Conservation (phyloP, 2,888 invertebrate species). For the Chrysopilus asiliformis region DNA sequence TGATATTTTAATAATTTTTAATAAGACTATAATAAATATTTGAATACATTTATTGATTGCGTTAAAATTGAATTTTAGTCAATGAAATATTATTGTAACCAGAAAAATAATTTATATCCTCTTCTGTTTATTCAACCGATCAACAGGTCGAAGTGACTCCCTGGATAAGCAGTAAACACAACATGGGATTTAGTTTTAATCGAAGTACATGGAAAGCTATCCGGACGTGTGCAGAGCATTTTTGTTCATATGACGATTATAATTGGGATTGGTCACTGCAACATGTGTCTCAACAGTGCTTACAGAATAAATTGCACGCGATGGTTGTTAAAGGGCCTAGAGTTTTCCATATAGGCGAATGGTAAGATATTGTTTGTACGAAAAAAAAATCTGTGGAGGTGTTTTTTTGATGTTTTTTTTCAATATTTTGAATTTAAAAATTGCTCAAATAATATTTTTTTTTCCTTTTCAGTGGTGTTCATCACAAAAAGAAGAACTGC, state of each 20-base stretch:
- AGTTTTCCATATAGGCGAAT: slow-evolving; percentile 98
- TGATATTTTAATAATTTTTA: too few relatives aligned
- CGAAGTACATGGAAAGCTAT: slow-evolving; percentile 76
- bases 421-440: neutral
- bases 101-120: too few relatives aligned
- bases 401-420: neutral
- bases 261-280: slow-evolving; percentile 99
- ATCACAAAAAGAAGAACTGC: slow-evolving; percentile 87
- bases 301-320: slow-evolving; percentile 63
- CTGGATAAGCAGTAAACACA: slow-evolving; percentile 95
- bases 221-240: slow-evolving; percentile 65
- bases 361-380: too few relatives aligned
- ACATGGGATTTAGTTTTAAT: slow-evolving; percentile 98
- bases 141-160: slow-evolving; percentile 77
- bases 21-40: too few relatives aligned
- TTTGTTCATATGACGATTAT: slow-evolving; percentile 96
- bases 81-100: too few relatives aligned
- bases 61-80: too few relatives aligned
- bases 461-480: slow-evolving; percentile 65
- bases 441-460: slow-evolving; percentile 1
- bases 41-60: too few relatives aligned
- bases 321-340: slow-evolving; percentile 86
- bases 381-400: too few relatives aligned
- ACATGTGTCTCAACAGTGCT: slow-evolving; percentile 74
- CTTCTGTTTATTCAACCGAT: too few relatives aligned